Evolutionary conservation across 2,888 invertebrate genomes (phyloP).

Genomic region (Timema podura): DNA sequence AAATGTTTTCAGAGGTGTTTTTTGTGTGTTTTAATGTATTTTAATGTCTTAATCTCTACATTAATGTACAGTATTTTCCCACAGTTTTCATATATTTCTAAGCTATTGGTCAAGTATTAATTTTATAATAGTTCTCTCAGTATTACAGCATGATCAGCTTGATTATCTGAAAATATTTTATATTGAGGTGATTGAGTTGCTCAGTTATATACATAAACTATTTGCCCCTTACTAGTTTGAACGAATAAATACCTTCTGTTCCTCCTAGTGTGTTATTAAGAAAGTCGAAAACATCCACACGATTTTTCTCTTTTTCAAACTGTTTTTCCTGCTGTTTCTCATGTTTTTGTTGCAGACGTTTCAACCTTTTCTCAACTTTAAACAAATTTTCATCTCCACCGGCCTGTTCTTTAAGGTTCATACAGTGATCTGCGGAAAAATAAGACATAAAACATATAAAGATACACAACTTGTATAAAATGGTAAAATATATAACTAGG

Average conservation of each 20-base stretch:
- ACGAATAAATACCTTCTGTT: constrained; percentile 34
- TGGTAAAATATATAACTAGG: background rate
- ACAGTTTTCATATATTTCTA: no score
- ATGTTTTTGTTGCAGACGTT: constrained; percentile 60
- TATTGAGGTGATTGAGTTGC: no score
- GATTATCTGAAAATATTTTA: no score
- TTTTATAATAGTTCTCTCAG: no score
- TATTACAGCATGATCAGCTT: no score
- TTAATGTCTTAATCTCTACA: no score
- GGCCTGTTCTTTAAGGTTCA: constrained; percentile 68
- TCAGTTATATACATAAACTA: no score
- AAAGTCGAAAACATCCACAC: constrained; percentile 65
- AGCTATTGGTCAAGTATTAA: no score
- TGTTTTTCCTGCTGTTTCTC: constrained; percentile 53
- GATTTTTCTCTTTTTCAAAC: constrained; percentile 55
- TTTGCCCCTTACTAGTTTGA: no score
- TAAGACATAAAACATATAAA: constrained; percentile 10
- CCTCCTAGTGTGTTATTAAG: constrained; percentile 51
- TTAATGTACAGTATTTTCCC: no score
- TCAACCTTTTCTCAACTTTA: constrained; percentile 66
- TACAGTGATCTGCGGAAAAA: constrained; percentile 63
- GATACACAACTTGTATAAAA: background rate
- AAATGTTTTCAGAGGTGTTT: no score
- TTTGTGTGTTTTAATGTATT: no score
- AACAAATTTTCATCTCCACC: constrained; percentile 65